Evolutionary conservation across 2,888 invertebrate species (phyloP).

Genomic region (Eulithis prunata): DNA sequence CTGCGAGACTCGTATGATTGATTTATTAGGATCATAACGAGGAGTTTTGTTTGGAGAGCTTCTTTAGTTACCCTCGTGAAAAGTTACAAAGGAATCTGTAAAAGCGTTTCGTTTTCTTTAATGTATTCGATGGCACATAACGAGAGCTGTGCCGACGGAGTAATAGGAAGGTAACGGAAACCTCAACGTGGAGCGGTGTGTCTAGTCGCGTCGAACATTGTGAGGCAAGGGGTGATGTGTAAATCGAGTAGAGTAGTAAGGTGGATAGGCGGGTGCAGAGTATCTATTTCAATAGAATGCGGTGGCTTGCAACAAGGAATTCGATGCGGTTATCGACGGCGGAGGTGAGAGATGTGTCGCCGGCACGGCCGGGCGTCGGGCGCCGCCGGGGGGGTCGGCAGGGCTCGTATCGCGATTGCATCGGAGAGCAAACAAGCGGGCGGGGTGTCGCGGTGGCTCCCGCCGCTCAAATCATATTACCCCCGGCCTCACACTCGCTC

Average conservation of each 20-base stretch:
- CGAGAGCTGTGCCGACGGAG: slow-evolving; percentile 36
- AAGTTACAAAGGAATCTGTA: slow-evolving; percentile 37
- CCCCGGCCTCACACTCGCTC: slow-evolving; percentile 75
- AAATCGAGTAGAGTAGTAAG: slow-evolving; percentile 67
- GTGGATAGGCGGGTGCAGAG: slow-evolving; percentile 66
- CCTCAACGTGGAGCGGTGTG: slow-evolving; percentile 49
- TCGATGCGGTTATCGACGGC: slow-evolving; percentile 82
- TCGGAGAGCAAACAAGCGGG: slow-evolving; percentile 84
- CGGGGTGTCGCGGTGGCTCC: slow-evolving; percentile 73
- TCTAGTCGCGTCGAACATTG: slow-evolving; percentile 59
- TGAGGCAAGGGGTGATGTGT: slow-evolving; percentile 62
- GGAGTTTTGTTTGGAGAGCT: slow-evolving; percentile 48
- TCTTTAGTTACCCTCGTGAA: slow-evolving; percentile 45
- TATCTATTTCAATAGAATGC: slow-evolving; percentile 82
- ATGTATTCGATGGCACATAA: slow-evolving; percentile 31
- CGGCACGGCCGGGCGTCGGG: slow-evolving; percentile 55
- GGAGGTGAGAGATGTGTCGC: slow-evolving; percentile 80
- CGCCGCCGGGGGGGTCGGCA: slow-evolving; percentile 52
- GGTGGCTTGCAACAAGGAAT: slow-evolving; percentile 82
- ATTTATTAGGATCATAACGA: slow-evolving; percentile 63
- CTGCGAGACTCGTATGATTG: slow-evolving; percentile 54
- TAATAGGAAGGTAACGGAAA: slow-evolving; percentile 49
- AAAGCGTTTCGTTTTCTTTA: slow-evolving; percentile 30
- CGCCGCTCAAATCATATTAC: slow-evolving; percentile 83
- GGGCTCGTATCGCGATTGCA: slow-evolving; percentile 82